Percentiles rank a stretch among this genome's conserved stretches.
Evolutionary conservation across 2,888 invertebrate species (phyloP).

Genomic region (Lingula anatina): DNA sequence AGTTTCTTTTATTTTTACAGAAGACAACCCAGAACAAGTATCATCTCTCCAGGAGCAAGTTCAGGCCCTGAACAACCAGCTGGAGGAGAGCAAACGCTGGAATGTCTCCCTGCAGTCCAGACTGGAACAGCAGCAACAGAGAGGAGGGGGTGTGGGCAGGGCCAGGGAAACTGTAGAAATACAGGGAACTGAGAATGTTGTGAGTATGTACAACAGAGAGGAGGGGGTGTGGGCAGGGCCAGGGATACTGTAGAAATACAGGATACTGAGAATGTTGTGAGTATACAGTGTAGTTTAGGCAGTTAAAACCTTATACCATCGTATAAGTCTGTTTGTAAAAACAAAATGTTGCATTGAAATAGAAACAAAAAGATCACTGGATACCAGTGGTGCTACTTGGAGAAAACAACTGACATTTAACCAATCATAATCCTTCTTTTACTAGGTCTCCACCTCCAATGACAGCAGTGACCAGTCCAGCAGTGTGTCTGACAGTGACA

Average conservation of each 20-base stretch:
- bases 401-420: too few relatives aligned
- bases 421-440: too few relatives aligned
- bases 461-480: background rate
- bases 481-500: background rate
- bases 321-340: too few relatives aligned
- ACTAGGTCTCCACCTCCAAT: constrained; percentile 3
- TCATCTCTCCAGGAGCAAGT: constrained; percentile 2
- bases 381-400: too few relatives aligned
- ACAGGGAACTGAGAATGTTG: too few relatives aligned
- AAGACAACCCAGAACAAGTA: background rate
- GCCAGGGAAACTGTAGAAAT: too few relatives aligned
- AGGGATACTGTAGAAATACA: too few relatives aligned
- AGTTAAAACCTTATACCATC: too few relatives aligned
- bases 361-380: too few relatives aligned
- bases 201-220: constrained; percentile 6
- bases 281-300: too few relatives aligned
- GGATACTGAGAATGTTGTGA: too few relatives aligned
- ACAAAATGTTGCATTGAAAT: too few relatives aligned
- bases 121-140: constrained; percentile 7
- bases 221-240: constrained; percentile 8
- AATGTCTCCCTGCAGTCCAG: constrained; percentile 11
- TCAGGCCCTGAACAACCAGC: constrained; percentile 3
- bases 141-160: constrained; percentile 8
- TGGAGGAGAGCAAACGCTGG: constrained; percentile 12
- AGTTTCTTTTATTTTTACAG: constrained; percentile 6